Percentiles rank a stretch among this genome's conserved stretches.
Evolutionary conservation across 2,797 vertebrate genomes (phyloP).

Genomic region (Kryptolebias ocellatus): DNA sequence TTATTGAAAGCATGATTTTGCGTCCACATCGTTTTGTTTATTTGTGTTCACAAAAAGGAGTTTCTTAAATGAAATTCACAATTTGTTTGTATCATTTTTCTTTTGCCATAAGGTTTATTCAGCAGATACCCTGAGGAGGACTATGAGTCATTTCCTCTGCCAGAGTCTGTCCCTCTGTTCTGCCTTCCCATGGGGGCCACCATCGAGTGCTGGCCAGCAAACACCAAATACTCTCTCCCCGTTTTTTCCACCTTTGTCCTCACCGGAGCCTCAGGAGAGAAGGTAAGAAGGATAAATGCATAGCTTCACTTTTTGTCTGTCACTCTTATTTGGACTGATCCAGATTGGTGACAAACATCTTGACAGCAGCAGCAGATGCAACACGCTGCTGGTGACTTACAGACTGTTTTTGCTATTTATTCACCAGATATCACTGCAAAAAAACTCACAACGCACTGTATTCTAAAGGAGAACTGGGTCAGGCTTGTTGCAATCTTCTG

Average conservation of each 20-base stretch:
- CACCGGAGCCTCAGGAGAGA: conserved; percentile 94
- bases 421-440: conserved; percentile 43
- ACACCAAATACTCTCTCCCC: conserved; percentile 93
- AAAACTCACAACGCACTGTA: conserved; percentile 6
- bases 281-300: conserved; percentile 78
- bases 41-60: conserved; percentile 16
- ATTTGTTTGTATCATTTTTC: conserved; percentile 5
- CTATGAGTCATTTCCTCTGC: conserved; percentile 94
- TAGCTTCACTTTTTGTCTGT: background rate
- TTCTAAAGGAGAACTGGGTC: conserved; percentile 53
- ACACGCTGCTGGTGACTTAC: conserved; percentile 35
- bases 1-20: conserved; percentile 8
- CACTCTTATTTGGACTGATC: background rate
- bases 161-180: conserved; percentile 95
- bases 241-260: conserved; percentile 96
- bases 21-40: conserved; percentile 22
- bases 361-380: conserved; percentile 11
- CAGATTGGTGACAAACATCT: conserved; percentile 2
- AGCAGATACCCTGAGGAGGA: conserved; percentile 95
- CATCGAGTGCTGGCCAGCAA: conserved; percentile 92
- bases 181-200: conserved; percentile 96
- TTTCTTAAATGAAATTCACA: conserved; percentile 8
- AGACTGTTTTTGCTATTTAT: conserved; percentile 30
- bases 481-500: conserved; percentile 20
- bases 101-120: conserved; percentile 84